Percentiles rank a stretch among this genome's conserved stretches.
Evolutionary conservation across 1,140 invertebrate species (phyloP).

Genomic region (Lepidurus apus): DNA sequence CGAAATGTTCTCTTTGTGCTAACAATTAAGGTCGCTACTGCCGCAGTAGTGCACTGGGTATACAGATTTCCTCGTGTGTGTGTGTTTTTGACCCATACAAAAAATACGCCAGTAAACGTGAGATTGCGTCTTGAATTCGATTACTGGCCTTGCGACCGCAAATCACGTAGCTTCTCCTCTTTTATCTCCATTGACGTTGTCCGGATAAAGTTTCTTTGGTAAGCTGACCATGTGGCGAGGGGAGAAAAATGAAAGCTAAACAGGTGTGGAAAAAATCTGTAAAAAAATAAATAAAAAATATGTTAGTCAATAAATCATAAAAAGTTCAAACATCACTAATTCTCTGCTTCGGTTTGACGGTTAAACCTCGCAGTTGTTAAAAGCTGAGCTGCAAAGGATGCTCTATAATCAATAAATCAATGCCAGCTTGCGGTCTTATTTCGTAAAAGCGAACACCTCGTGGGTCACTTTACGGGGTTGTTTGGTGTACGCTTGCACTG

Average conservation of each 20-base stretch:
- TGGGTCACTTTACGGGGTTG: no score
- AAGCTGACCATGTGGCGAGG: not conserved
- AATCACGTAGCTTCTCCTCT: slow-evolving; percentile 3
- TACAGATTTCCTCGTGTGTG: not conserved
- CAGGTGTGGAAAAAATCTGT: not conserved
- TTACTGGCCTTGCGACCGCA: slow-evolving; percentile 3
- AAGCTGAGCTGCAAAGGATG: no score
- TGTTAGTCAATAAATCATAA: not conserved
- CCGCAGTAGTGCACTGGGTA: not conserved
- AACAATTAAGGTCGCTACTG: not conserved
- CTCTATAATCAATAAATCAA: no score
- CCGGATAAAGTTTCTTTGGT: not conserved
- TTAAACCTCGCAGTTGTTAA: no score
- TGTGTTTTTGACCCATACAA: not conserved
- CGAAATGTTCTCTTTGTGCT: not conserved
- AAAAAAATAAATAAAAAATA: not conserved
- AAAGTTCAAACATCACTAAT: no score
- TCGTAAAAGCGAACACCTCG: no score
- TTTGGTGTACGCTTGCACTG: no score
- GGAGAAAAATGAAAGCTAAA: slow-evolving; percentile 19
- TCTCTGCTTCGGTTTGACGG: no score
- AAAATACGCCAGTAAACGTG: not conserved
- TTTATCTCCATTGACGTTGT: not conserved
- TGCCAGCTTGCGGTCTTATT: no score
- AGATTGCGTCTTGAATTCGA: slow-evolving; percentile 21